phyloP scores from a whole-genome alignment of 2,797 vertebrate species.

The Podarcis siculus region DNA sequence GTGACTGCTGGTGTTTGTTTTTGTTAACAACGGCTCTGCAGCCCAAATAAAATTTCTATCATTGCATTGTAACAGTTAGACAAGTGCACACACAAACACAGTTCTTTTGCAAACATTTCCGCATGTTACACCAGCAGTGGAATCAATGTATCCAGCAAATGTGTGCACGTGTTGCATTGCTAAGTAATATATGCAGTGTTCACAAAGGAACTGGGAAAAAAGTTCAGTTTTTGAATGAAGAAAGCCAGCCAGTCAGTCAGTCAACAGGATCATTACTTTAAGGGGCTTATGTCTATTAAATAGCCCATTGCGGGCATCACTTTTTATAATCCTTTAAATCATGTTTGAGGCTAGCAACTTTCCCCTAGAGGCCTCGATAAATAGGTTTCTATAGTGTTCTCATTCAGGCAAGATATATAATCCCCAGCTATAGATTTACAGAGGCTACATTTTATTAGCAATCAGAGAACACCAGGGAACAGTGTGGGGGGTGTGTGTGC shows the following conservation, averaged over 20 bases:
- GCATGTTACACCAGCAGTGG: neutral
- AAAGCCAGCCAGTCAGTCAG: neutral
- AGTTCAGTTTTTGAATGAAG: slow-evolving; percentile 15
- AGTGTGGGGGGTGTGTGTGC: neutral
- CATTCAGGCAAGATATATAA: slow-evolving; percentile 10
- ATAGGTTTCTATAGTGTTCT: slow-evolving; percentile 31
- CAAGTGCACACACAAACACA: neutral
- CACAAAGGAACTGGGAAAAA: slow-evolving; percentile 2
- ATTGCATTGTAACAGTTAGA: neutral
- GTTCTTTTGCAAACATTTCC: neutral
- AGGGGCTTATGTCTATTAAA: slow-evolving; percentile 45
- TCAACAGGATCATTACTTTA: slow-evolving; percentile 3
- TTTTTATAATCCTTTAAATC: slow-evolving; percentile 57
- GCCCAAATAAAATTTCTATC: neutral
- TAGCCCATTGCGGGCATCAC: slow-evolving; percentile 4
- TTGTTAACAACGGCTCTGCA: neutral
- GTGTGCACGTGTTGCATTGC: neutral
- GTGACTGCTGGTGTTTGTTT: neutral
- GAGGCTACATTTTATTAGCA: neutral
- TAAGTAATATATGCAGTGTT: slow-evolving; percentile 25
- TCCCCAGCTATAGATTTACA: neutral
- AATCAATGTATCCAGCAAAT: neutral
- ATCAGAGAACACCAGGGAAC: neutral
- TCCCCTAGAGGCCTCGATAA: slow-evolving; percentile 29
- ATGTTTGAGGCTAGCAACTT: slow-evolving; percentile 36